Percentiles rank a stretch among this genome's conserved stretches.
These are phyloP conservation scores for Diarsia brunnea DNA, from an alignment of 2,888 invertebrate genomes.

Conservation along the genomic window DNA sequence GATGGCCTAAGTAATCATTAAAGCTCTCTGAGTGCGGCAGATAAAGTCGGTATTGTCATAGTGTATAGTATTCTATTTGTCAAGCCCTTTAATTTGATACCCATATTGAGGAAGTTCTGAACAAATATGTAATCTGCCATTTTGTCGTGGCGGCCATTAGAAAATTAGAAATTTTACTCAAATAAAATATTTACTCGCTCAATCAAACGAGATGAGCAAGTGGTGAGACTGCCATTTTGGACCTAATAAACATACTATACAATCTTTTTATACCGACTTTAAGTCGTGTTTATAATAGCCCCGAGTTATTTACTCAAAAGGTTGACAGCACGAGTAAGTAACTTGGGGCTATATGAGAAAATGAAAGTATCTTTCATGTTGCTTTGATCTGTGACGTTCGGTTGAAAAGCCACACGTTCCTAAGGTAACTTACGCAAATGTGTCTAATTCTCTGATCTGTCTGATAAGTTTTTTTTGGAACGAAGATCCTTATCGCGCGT, in stretches of 20 bases:
- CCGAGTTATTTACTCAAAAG: neutral
- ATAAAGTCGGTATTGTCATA: no score
- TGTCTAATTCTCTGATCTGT: no score
- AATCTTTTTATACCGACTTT: neutral
- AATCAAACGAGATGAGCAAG: conserved; percentile 29
- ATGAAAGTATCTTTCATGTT: neutral
- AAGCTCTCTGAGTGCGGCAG: no score
- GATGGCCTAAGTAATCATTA: no score
- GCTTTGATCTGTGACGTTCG: neutral
- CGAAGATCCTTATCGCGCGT: no score
- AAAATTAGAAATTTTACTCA: conserved; percentile 32
- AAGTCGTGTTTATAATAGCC: neutral
- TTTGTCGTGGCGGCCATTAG: no score
- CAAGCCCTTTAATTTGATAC: no score
- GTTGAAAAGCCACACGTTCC: neutral
- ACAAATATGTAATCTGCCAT: no score
- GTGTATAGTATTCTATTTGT: no score
- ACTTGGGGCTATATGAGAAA: neutral
- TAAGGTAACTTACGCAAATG: neutral
- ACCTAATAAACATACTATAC: neutral
- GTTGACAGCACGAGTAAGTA: neutral
- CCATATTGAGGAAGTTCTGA: no score
- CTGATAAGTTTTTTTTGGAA: no score
- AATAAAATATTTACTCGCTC: conserved; percentile 48
- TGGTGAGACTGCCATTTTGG: conserved; percentile 3